These are phyloP conservation scores for Drosophila azteca DNA, from an alignment of 1,140 invertebrate species.

Conservation along the genomic window DNA sequence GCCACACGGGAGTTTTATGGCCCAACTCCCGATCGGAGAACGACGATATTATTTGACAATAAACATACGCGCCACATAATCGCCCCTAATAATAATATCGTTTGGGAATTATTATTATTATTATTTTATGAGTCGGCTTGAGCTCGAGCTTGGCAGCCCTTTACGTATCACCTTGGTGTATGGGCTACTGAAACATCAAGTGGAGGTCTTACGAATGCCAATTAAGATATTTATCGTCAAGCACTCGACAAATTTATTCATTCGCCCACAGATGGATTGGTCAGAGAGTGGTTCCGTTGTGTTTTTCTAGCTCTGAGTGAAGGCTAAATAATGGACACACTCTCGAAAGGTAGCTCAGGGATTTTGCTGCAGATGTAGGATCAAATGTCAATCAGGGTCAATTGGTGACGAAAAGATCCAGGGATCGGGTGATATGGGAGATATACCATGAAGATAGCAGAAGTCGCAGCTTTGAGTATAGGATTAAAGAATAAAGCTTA, in stretches of 20 bases:
- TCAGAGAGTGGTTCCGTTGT: not conserved
- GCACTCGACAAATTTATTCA: slow-evolving; percentile 39
- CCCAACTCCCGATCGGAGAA: slow-evolving; percentile 42
- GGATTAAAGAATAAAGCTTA: too few species aligned
- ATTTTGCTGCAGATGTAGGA: too few species aligned
- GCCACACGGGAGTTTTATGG: slow-evolving; percentile 60
- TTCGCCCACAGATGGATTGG: slow-evolving; percentile 32
- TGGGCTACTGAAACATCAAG: slow-evolving; percentile 27
- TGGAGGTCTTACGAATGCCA: slow-evolving; percentile 28
- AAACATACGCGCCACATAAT: slow-evolving; percentile 81
- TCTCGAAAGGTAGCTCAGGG: too few species aligned
- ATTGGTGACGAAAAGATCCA: too few species aligned
- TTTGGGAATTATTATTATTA: slow-evolving; percentile 51
- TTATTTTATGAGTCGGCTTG: slow-evolving; percentile 42
- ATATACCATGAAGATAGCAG: too few species aligned
- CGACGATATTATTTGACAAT: slow-evolving; percentile 72
- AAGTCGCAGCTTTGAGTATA: too few species aligned
- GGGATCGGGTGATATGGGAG: too few species aligned
- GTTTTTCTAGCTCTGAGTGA: slow-evolving; percentile 17
- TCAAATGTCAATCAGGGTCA: too few species aligned
- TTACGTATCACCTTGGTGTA: slow-evolving; percentile 14
- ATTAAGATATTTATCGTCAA: slow-evolving; percentile 50
- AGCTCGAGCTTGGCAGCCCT: slow-evolving; percentile 7
- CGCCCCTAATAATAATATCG: slow-evolving; percentile 56
- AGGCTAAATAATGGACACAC: too few species aligned